These are phyloP conservation scores for Xestia ashworthii DNA, from an alignment of 2,888 invertebrate genomes.

Conservation along the genomic window DNA sequence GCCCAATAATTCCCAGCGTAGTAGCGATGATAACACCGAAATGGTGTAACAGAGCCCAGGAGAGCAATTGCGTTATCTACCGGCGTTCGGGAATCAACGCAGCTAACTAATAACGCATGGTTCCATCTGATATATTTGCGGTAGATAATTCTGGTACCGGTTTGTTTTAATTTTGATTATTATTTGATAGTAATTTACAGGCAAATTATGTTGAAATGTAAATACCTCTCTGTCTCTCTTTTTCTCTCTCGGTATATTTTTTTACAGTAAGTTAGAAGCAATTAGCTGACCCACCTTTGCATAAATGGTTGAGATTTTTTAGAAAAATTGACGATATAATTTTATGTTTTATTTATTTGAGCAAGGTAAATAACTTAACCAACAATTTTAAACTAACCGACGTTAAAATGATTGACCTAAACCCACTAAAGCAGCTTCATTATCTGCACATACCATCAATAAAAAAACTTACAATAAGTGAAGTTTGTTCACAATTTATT, in stretches of 20 bases:
- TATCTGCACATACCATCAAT: not conserved
- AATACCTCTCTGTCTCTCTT: too few relatives aligned
- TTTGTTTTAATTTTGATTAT: constrained; percentile 20
- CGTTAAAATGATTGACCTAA: not conserved
- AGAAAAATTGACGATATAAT: too few relatives aligned
- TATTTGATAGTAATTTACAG: not conserved
- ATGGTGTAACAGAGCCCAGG: constrained; percentile 55
- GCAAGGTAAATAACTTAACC: too few relatives aligned
- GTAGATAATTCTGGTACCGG: constrained; percentile 33
- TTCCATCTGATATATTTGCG: constrained; percentile 47
- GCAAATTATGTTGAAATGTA: not conserved
- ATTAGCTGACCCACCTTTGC: too few relatives aligned
- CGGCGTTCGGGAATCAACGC: constrained; percentile 47
- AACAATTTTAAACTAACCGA: not conserved
- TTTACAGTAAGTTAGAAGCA: too few relatives aligned
- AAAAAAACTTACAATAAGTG: not conserved
- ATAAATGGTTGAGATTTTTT: too few relatives aligned
- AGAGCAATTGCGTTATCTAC: constrained; percentile 65
- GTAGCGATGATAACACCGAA: constrained; percentile 54
- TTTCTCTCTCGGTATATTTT: too few relatives aligned
- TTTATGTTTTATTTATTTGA: too few relatives aligned
- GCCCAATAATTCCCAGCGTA: constrained; percentile 42
- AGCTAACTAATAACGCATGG: constrained; percentile 54
- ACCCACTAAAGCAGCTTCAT: not conserved
- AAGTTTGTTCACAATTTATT: not conserved